These are phyloP conservation scores for Nasua narica DNA, from an alignment of 2,797 vertebrate genomes.

Conservation along the genomic window DNA sequence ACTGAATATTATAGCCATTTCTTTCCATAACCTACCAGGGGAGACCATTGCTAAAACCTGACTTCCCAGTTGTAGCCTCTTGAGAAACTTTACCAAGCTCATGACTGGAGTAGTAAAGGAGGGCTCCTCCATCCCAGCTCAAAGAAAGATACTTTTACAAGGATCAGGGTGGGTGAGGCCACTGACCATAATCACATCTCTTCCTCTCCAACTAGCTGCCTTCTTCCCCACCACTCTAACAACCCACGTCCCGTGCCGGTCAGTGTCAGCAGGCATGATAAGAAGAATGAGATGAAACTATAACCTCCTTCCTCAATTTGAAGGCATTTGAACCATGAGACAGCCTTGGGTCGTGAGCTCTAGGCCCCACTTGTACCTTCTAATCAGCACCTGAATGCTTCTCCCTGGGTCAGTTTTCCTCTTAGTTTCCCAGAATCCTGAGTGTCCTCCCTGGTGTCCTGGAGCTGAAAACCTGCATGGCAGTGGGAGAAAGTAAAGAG, in stretches of 20 bases:
- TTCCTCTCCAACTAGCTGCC: background rate
- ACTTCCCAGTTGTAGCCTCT: background rate
- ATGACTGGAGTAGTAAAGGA: background rate
- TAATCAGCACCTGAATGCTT: background rate
- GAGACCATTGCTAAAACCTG: background rate
- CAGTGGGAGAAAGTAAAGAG: background rate
- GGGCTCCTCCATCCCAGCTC: background rate
- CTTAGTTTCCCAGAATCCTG: background rate
- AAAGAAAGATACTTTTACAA: background rate
- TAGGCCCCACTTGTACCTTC: background rate
- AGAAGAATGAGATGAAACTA: background rate
- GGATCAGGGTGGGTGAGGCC: background rate
- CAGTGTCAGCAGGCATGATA: background rate
- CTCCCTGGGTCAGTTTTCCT: background rate
- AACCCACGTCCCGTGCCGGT: background rate
- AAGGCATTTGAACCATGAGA: background rate
- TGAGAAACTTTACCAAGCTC: background rate
- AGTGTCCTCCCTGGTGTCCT: background rate
- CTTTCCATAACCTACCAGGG: background rate
- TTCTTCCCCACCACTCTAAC: background rate
- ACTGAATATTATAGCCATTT: constrained; percentile 17
- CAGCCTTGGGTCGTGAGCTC: background rate
- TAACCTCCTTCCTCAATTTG: background rate
- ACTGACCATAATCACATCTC: background rate
- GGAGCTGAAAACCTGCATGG: background rate